Evolutionary conservation across 2,797 vertebrate genomes (phyloP).

Genomic region (Dermochelys coriacea): DNA sequence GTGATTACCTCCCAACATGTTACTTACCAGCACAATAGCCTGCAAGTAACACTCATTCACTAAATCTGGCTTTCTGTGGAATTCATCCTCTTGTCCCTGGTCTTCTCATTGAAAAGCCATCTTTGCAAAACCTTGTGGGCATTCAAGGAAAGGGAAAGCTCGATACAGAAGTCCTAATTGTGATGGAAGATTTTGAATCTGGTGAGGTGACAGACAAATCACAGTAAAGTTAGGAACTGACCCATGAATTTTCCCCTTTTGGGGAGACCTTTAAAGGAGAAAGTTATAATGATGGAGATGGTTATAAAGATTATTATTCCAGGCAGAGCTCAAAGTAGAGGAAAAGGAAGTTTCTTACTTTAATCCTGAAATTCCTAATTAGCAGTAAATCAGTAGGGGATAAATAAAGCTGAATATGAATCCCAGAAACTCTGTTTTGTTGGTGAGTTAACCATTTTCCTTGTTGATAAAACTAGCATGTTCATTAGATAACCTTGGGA

Average conservation of each 20-base stretch:
- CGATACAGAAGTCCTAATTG: constrained; percentile 12
- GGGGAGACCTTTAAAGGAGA: background rate
- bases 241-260: background rate
- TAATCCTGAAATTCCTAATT: background rate
- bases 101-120: constrained; percentile 34
- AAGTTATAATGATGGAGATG: background rate
- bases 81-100: constrained; percentile 16
- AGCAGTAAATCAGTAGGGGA: background rate
- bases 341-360: background rate
- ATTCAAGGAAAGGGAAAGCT: constrained; percentile 20
- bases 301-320: background rate
- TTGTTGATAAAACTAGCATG: background rate
- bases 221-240: constrained; percentile 18
- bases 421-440: background rate
- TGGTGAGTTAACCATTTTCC: background rate
- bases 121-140: background rate
- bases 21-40: background rate
- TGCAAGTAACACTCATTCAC: constrained; percentile 28
- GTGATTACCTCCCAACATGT: background rate
- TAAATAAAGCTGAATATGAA: background rate
- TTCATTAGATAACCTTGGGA: background rate
- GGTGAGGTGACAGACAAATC: background rate
- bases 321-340: background rate
- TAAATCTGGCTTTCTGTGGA: constrained; percentile 24
- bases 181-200: constrained; percentile 21